Percentiles rank a stretch among this genome's conserved stretches.
These are phyloP conservation scores for Heterotilapia buettikoferi DNA, from an alignment of 2,113 vertebrate species.

Conservation along the genomic window DNA sequence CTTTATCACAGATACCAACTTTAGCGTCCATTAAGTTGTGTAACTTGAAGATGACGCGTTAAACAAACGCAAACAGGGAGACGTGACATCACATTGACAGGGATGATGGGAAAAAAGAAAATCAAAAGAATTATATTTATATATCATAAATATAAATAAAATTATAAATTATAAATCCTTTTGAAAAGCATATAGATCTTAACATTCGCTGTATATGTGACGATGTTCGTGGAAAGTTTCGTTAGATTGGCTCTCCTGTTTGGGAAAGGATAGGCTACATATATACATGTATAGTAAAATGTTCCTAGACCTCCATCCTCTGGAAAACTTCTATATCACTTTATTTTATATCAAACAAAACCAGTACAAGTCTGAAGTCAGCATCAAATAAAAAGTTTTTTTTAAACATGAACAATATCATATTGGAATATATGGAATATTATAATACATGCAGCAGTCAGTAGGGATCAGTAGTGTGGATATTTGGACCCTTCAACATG, in stretches of 20 bases:
- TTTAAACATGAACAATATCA: background rate
- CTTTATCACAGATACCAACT: background rate
- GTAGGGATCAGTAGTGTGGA: background rate
- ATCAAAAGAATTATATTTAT: background rate
- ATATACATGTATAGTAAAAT: background rate
- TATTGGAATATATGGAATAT: background rate
- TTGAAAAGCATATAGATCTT: background rate
- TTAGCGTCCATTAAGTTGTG: background rate
- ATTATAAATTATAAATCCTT: background rate
- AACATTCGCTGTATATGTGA: background rate
- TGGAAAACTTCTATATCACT: background rate
- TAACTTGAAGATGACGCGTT: fast-evolving
- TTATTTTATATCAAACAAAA: background rate
- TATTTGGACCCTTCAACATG: background rate
- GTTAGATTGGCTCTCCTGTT: background rate
- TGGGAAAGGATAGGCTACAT: background rate
- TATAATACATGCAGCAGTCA: background rate
- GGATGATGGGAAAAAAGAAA: background rate
- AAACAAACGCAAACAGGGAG: background rate
- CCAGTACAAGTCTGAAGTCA: background rate
- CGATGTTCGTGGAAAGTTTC: background rate
- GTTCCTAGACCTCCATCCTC: background rate
- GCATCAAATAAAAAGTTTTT: background rate
- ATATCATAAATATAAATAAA: background rate
- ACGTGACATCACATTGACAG: background rate